Conservation (phyloP, 2,888 invertebrate genomes). For the Folsomia candida region DNA sequence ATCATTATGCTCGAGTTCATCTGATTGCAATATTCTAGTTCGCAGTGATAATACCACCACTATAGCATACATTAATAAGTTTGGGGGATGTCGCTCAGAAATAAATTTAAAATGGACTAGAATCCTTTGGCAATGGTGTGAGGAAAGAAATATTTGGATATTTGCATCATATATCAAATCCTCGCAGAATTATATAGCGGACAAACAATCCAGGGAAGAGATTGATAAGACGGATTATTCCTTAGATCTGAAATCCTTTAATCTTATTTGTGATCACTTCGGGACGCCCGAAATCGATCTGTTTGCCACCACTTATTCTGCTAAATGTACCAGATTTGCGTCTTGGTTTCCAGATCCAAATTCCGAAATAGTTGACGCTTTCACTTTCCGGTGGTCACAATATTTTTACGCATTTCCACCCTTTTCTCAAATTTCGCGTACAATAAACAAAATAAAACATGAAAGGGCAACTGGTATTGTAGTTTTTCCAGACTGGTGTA, state of each 20-base stretch:
- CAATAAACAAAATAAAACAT: conserved; percentile 25
- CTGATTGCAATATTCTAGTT: conserved; percentile 12
- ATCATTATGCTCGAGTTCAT: not conserved
- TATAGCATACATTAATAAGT: conserved; percentile 28
- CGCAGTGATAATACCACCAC: conserved; percentile 27
- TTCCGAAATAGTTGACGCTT: conserved; percentile 21
- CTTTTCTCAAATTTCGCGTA: conserved; percentile 22
- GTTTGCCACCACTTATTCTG: conserved; percentile 14
- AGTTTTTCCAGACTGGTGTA: conserved; percentile 32
- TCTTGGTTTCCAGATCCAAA: conserved; percentile 18
- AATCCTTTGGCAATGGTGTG: conserved; percentile 24
- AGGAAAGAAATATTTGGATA: conserved; percentile 2
- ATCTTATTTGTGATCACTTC: not conserved
- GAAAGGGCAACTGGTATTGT: conserved; percentile 30
- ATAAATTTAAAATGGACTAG: conserved; percentile 1
- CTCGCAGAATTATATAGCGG: conserved; percentile 15
- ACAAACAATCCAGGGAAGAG: conserved; percentile 10
- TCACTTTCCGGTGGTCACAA: conserved; percentile 14
- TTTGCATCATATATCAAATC: conserved; percentile 23
- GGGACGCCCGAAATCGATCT: conserved; percentile 9
- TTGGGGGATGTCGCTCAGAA: conserved; percentile 21
- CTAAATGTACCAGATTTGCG: conserved; percentile 12
- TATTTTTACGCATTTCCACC: conserved; percentile 20
- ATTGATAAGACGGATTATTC: conserved; percentile 6
- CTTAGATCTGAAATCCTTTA: not conserved